A percentile compares a stretch with the other conserved stretches of the same genome.
Evolutionary conservation across 2,797 vertebrate genomes (phyloP).

Genomic region (Tenualosa thibaudeaui): DNA sequence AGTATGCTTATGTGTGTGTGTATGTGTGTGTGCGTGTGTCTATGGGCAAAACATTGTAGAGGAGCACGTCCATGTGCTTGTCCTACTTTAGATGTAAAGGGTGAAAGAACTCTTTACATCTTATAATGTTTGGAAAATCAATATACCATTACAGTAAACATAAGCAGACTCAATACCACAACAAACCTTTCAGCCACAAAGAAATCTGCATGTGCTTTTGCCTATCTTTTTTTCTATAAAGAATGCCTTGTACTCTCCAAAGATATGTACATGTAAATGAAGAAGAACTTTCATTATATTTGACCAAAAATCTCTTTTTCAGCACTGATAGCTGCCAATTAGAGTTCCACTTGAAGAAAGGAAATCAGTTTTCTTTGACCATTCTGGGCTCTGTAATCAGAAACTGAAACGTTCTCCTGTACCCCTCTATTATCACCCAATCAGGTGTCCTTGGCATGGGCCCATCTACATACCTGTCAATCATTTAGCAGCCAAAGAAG

Average conservation of each 20-base stretch:
- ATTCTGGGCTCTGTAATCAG: not conserved
- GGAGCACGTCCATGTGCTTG: not conserved
- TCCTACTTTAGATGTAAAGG: not conserved
- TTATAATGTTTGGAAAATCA: not conserved
- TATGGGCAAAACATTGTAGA: not conserved
- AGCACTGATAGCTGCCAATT: not conserved
- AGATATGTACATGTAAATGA: not conserved
- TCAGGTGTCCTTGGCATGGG: not conserved
- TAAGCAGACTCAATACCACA: not conserved
- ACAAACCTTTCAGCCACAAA: not conserved
- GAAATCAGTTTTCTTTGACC: not conserved
- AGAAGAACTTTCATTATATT: not conserved
- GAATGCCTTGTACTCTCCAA: not conserved
- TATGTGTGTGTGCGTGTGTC: not conserved
- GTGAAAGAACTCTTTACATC: no score
- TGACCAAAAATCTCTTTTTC: not conserved
- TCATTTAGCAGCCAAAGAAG: not conserved
- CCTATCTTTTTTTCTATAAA: not conserved
- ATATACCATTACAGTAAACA: conserved; percentile 4
- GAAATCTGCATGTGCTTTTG: not conserved
- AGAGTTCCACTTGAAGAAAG: not conserved
- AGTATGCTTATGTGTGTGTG: not conserved
- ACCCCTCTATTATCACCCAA: not conserved
- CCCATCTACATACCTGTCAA: conserved; percentile 2
- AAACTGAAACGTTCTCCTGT: not conserved